A percentile compares a stretch with the other conserved stretches of the same genome.
Evolutionary conservation across 2,888 invertebrate species (phyloP).

Genomic region (Drosophila atroscutellata): DNA sequence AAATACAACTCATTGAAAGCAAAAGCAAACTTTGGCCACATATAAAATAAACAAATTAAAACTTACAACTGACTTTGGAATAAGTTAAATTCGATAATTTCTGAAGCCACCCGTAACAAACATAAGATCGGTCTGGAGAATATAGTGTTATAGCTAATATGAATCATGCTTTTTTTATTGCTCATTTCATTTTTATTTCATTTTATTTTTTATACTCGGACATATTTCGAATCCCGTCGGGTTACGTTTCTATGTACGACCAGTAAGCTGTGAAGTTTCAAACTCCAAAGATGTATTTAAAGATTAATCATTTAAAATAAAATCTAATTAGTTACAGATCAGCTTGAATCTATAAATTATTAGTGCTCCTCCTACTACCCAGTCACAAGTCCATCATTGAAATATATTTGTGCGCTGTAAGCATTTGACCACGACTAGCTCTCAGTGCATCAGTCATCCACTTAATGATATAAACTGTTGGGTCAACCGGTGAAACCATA

Average conservation of each 20-base stretch:
- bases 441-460: conserved; percentile 19
- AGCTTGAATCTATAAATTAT: background rate
- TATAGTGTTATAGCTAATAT: background rate
- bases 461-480: conserved; percentile 17
- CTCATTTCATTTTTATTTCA: too few species aligned
- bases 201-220: background rate
- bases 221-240: background rate
- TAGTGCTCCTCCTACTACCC: background rate
- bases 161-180: background rate
- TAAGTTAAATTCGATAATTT: background rate
- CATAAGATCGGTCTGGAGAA: background rate
- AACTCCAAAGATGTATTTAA: background rate
- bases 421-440: conserved; percentile 21
- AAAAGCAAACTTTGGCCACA: background rate
- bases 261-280: background rate
- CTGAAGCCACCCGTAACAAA: background rate
- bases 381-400: background rate
- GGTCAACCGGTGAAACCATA: conserved; percentile 46
- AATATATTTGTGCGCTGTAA: conserved; percentile 4
- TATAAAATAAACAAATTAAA: background rate
- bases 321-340: background rate
- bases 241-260: background rate
- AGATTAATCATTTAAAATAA: background rate
- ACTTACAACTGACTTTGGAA: background rate
- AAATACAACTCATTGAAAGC: background rate